Conservation (phyloP, 2,797 vertebrate genomes). For the Pagetopsis macropterus region DNA sequence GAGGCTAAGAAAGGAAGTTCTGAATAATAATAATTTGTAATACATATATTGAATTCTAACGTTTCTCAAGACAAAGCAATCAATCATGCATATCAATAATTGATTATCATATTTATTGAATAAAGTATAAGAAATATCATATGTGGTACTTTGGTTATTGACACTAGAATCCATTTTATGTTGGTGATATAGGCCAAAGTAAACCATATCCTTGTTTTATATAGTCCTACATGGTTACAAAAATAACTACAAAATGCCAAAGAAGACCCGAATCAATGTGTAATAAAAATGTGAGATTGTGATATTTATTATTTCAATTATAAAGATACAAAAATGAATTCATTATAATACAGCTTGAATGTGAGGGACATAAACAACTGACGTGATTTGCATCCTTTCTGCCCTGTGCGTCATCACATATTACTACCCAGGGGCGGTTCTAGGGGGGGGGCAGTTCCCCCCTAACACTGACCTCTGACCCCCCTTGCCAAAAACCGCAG, state of each 20-base stretch:
- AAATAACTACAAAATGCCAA: not conserved
- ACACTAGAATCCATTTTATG: not conserved
- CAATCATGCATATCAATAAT: not conserved
- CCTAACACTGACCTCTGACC: too few species aligned
- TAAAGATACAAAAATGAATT: constrained; percentile 60
- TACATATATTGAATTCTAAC: too few species aligned
- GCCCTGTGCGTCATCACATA: constrained; percentile 39
- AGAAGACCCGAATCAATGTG: not conserved
- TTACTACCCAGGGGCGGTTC: not conserved
- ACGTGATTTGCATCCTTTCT: constrained; percentile 5
- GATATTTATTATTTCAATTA: constrained; percentile 43
- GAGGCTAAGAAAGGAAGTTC: too few species aligned
- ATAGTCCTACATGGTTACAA: not conserved
- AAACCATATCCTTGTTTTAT: not conserved
- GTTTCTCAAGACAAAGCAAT: not conserved
- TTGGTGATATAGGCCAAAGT: not conserved
- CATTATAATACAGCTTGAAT: constrained; percentile 19
- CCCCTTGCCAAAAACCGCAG: too few species aligned
- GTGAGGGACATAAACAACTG: constrained; percentile 1
- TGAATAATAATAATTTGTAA: too few species aligned
- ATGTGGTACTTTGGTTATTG: not conserved
- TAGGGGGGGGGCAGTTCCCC: too few species aligned
- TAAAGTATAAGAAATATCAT: too few species aligned
- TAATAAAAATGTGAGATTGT: not conserved
- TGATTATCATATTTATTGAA: not conserved